phyloP scores from a whole-genome alignment of 1,140 invertebrate species.

The Luehdorfia chinensis region DNA sequence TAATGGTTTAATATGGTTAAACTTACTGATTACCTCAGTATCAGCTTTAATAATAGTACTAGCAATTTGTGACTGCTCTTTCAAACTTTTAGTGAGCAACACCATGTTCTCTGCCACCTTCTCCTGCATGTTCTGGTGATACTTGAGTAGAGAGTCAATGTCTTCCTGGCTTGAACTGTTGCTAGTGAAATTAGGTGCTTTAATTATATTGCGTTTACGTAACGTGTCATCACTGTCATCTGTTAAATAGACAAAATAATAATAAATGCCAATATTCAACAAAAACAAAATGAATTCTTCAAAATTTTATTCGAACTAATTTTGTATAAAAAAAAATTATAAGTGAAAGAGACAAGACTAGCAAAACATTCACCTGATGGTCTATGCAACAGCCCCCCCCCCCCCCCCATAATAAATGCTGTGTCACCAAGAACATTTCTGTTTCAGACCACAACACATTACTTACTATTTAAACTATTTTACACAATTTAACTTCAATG shows the following conservation, averaged over 20 bases:
- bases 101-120: conserved; percentile 96
- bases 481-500: too few species aligned
- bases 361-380: too few species aligned
- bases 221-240: conserved; percentile 64
- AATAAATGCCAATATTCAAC: too few species aligned
- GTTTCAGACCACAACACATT: too few species aligned
- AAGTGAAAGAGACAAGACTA: too few species aligned
- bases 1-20: too few species aligned
- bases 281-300: too few species aligned
- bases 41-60: conserved; percentile 92
- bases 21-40: conserved; percentile 88
- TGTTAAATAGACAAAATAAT: too few species aligned
- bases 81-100: conserved; percentile 89
- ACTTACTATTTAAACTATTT: too few species aligned
- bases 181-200: conserved; percentile 65
- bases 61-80: conserved; percentile 91
- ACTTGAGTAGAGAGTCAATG: conserved; percentile 88
- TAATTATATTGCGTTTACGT: conserved; percentile 69
- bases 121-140: conserved; percentile 92
- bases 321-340: conserved; percentile 19
- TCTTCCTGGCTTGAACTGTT: conserved; percentile 79
- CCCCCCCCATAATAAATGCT: too few species aligned
- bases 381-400: too few species aligned
- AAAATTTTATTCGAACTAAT: conserved; percentile 13
- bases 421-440: too few species aligned